Evolutionary conservation across 2,888 invertebrate genomes (phyloP).

Genomic region (Eledona agricola): DNA sequence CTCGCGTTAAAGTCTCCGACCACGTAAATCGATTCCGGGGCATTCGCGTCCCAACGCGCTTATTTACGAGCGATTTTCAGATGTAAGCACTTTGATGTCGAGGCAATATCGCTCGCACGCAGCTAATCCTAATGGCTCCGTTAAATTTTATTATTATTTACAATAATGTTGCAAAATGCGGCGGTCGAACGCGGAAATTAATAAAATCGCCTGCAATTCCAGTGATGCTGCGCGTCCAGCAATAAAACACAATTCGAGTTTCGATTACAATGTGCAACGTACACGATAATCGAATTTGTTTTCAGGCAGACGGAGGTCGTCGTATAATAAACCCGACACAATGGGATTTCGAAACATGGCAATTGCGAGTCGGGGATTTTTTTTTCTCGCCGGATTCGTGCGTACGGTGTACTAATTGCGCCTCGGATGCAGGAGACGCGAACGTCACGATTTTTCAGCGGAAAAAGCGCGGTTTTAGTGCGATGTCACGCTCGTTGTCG

Average conservation of each 20-base stretch:
- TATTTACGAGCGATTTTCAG: too few species aligned
- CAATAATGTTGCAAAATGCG: constrained; percentile 1
- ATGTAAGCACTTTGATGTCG: neutral
- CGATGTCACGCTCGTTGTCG: constrained; percentile 1
- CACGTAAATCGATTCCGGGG: too few species aligned
- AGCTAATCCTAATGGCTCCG: constrained; percentile 1
- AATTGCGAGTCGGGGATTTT: constrained; percentile 6
- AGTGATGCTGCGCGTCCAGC: neutral
- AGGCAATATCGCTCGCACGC: constrained; percentile 1
- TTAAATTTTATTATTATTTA: constrained; percentile 7
- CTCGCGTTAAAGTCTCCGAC: too few species aligned
- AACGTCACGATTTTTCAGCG: constrained; percentile 25
- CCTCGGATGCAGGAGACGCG: constrained; percentile 15
- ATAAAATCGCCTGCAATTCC: neutral
- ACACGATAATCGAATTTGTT: constrained; percentile 23
- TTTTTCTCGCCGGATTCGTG: constrained; percentile 4
- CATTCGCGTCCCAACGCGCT: too few species aligned
- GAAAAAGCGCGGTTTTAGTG: constrained; percentile 17
- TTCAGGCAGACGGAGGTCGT: constrained; percentile 11
- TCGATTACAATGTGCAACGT: constrained; percentile 19
- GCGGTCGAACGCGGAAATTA: neutral
- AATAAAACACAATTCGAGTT: constrained; percentile 4
- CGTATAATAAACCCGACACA: constrained; percentile 18
- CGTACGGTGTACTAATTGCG: constrained; percentile 22
- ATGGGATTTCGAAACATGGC: constrained; percentile 23